A percentile compares a stretch with the other conserved stretches of the same genome.
phyloP scores from a whole-genome alignment of 2,797 vertebrate species.

The Pangasius larnaudii region DNA sequence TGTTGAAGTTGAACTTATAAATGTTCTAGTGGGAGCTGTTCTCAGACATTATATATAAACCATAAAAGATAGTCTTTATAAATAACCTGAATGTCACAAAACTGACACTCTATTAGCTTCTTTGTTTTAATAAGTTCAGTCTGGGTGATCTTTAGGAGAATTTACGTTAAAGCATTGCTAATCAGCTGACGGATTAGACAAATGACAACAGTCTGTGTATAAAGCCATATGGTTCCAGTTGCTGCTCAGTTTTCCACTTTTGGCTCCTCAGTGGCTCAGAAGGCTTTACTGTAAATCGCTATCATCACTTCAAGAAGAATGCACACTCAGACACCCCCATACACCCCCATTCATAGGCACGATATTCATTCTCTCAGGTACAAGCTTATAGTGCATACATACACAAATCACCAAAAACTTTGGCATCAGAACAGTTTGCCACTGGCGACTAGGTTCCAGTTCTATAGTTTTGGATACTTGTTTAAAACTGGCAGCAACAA shows the following conservation, averaged over 20 bases:
- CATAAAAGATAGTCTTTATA: slow-evolving; percentile 1
- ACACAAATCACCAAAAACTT: neutral
- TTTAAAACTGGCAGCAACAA: neutral
- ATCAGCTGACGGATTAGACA: slow-evolving; percentile 13
- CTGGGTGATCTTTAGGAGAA: slow-evolving; percentile 21
- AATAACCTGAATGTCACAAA: neutral
- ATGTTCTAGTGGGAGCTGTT: slow-evolving; percentile 7
- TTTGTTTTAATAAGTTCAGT: slow-evolving; percentile 26
- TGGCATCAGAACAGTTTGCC: neutral
- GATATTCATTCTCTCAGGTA: no score
- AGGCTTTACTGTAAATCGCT: slow-evolving; percentile 5
- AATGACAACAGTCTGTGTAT: slow-evolving; percentile 15
- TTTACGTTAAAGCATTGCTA: neutral
- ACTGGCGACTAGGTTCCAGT: neutral
- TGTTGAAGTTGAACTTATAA: slow-evolving; percentile 23
- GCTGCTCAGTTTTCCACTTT: slow-evolving; percentile 4
- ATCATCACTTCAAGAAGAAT: neutral
- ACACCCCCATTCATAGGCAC: neutral
- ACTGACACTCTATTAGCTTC: neutral
- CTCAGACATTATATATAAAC: neutral
- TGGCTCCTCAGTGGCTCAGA: neutral
- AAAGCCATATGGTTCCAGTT: slow-evolving; percentile 24
- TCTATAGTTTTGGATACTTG: neutral
- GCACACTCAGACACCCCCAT: neutral
- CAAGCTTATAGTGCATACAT: neutral